Percentiles rank a stretch among this genome's conserved stretches.
phyloP scores from a whole-genome alignment of 1,140 invertebrate species.

The Aphidius ervi region DNA sequence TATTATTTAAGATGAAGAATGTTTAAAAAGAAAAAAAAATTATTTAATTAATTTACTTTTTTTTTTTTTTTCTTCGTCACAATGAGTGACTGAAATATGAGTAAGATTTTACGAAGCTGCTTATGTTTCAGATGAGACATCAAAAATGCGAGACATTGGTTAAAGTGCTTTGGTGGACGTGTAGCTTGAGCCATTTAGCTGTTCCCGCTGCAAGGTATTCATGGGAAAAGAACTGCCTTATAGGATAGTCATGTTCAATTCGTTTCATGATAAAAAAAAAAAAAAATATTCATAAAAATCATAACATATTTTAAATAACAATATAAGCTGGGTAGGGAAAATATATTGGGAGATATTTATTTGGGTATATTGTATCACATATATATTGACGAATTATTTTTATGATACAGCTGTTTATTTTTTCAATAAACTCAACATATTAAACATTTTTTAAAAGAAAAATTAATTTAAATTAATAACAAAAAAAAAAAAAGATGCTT shows the following conservation, averaged over 20 bases:
- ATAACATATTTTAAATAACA: too few relatives aligned
- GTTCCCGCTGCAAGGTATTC: slow-evolving; percentile 55
- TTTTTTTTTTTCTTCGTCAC: neutral
- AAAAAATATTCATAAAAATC: slow-evolving; percentile 1
- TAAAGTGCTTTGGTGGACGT: slow-evolving; percentile 45
- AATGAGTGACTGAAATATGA: neutral
- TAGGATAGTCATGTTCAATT: slow-evolving; percentile 40
- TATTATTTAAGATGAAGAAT: too few relatives aligned
- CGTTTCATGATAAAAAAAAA: slow-evolving; percentile 14
- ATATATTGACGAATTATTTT: too few relatives aligned
- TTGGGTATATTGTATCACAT: neutral
- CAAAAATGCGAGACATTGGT: slow-evolving; percentile 41
- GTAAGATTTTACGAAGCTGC: slow-evolving; percentile 51
- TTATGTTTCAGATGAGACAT: slow-evolving; percentile 54
- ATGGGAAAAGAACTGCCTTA: slow-evolving; percentile 46
- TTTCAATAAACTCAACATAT: too few relatives aligned
- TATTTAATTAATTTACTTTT: slow-evolving; percentile 22
- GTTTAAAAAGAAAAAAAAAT: neutral
- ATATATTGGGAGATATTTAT: neutral
- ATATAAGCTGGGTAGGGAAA: too few relatives aligned
- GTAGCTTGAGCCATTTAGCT: slow-evolving; percentile 42
- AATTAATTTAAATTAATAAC: too few relatives aligned
- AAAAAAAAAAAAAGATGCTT: too few relatives aligned
- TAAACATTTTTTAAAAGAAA: too few relatives aligned
- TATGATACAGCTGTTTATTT: too few relatives aligned